These are phyloP conservation scores for Hirtodrosophila trivittata DNA, from an alignment of 2,888 invertebrate genomes.

Conservation along the genomic window DNA sequence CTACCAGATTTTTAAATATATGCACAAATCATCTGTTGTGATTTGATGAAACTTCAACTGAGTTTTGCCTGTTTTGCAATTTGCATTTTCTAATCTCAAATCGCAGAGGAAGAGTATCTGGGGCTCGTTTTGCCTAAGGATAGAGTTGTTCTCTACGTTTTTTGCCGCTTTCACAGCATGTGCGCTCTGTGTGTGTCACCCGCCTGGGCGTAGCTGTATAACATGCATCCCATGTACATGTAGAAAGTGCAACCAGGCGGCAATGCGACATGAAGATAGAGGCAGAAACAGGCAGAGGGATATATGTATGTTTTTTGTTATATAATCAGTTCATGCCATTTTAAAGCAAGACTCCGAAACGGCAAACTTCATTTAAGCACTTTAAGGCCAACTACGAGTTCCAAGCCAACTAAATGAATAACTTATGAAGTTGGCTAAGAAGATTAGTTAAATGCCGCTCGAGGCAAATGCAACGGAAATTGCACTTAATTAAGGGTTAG, in stretches of 20 bases:
- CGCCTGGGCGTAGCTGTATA: constrained; percentile 47
- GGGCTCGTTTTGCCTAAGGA: not conserved
- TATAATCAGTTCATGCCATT: constrained; percentile 48
- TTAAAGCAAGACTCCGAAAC: constrained; percentile 24
- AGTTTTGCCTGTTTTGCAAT: not conserved
- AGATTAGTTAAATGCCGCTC: constrained; percentile 31
- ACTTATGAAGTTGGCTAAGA: constrained; percentile 34
- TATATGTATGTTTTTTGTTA: constrained; percentile 35
- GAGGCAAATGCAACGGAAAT: constrained; percentile 28
- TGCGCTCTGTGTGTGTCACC: constrained; percentile 38
- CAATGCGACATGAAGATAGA: constrained; percentile 58
- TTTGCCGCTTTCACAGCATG: constrained; percentile 48
- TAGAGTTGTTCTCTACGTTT: not conserved
- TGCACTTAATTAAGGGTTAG: constrained; percentile 40
- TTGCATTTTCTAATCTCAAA: not conserved
- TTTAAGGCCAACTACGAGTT: constrained; percentile 23
- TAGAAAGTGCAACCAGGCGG: constrained; percentile 74
- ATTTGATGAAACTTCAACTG: too few relatives aligned
- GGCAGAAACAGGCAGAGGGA: constrained; percentile 2
- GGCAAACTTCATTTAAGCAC: constrained; percentile 17
- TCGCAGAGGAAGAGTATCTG: constrained; percentile 1
- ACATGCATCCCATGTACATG: constrained; percentile 67
- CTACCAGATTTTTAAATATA: too few relatives aligned
- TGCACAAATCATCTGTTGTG: too few relatives aligned
- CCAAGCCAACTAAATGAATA: constrained; percentile 34